Base-by-base conservation (phyloP, 2,113 vertebrate genomes). In the Salvelinus sp. region DNA sequence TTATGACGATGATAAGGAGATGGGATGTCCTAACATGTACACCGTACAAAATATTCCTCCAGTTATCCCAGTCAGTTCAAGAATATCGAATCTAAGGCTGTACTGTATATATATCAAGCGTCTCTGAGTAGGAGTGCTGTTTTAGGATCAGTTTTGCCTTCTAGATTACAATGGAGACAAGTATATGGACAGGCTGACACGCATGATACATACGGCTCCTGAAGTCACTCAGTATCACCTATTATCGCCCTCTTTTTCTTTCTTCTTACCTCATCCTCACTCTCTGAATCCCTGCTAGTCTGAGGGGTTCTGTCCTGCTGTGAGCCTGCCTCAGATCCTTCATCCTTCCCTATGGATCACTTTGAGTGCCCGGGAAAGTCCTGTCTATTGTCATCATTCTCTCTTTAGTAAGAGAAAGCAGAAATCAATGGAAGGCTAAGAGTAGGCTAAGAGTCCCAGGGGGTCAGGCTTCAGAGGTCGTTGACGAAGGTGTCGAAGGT, bases 391-490 rank as follows among this genome's bases (percentile, higher is more conserved):
- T 83, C 80, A 80, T 64, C 80, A 81, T 64, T 44, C 85, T 85
- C 82, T 82, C 72, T 86, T 88, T 86, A 76, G 73, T 69, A 54
- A 66, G 85, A 81, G 14, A 69, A 76, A 90, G 82, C 72, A 60
- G 70, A 83, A 93, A 95, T 93, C 91, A 90, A 92, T 91, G 86
- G 38, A 76, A 75, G 86, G 77, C 82, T 81, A 91, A 79, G 22
- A 88, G 88, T 85, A 54, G 50, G 13, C 50, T 18, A 54, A 14
- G 50, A 16, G 28, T 87, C 69, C 50, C 38, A 74, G 48, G 87
- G 38, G 92, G 90, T 88, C 90, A 91, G 77, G 92, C 92, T 91
- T 92, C 89, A 91, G 82, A 91, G 91, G 87, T 90, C 87, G 88
- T 89, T 89, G 90, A 92, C 84, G 89, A 92, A 92, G 84, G 86